Percentiles rank a stretch among this genome's conserved stretches.
Conservation (phyloP, 2,797 vertebrate genomes). For the Schizopygopsis malacanthus region DNA sequence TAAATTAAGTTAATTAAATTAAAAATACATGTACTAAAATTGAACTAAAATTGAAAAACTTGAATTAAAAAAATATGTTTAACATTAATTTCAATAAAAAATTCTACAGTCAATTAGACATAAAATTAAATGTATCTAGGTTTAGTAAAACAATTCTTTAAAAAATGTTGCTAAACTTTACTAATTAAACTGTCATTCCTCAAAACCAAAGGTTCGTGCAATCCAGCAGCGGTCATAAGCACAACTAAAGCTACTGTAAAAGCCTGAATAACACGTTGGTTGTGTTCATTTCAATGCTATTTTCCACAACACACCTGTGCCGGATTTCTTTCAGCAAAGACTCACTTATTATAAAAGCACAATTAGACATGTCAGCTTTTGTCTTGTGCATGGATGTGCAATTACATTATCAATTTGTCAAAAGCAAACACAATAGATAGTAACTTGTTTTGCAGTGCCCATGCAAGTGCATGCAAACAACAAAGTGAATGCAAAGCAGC, state of each 20-base stretch:
- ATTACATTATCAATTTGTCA: neutral
- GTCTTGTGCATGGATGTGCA: neutral
- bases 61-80: neutral
- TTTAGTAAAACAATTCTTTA: neutral
- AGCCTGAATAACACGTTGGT: slow-evolving; percentile 23
- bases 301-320: neutral
- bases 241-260: neutral
- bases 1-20: neutral
- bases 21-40: neutral
- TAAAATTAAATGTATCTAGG: neutral
- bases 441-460: neutral
- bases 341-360: neutral
- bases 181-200: neutral
- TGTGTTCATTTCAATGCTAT: neutral
- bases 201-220: neutral
- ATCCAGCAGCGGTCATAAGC: neutral
- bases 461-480: neutral
- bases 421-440: neutral
- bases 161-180: too few species aligned
- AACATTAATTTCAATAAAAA: neutral
- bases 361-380: neutral
- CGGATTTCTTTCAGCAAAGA: slow-evolving; percentile 1
- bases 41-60: neutral
- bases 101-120: neutral
- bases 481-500: neutral